A percentile compares a stretch with the other conserved stretches of the same genome.
phyloP scores from a whole-genome alignment of 2,888 invertebrate genomes.

The Hipparchia sbordonii region DNA sequence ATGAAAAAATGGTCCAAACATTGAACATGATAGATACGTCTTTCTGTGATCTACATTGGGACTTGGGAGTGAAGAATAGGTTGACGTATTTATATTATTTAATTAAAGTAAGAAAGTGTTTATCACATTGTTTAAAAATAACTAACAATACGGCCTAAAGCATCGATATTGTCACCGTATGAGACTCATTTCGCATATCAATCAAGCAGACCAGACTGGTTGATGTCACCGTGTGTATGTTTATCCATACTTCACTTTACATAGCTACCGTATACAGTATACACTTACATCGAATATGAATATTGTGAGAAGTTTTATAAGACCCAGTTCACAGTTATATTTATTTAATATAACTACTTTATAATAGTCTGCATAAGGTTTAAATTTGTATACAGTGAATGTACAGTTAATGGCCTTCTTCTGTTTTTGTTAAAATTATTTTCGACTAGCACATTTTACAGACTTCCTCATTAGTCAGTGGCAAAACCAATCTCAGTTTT shows the following conservation, averaged over 20 bases:
- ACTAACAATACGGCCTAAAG: constrained; percentile 13
- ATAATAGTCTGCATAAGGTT: neutral
- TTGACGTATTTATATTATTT: neutral
- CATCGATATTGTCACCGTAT: constrained; percentile 26
- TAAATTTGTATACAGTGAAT: neutral
- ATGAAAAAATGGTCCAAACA: neutral
- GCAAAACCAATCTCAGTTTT: constrained; percentile 1
- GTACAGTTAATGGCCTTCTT: neutral
- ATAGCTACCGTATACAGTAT: no score
- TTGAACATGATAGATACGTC: neutral
- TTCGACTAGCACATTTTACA: neutral
- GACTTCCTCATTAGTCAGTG: constrained; percentile 11
- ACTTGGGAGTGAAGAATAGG: neutral
- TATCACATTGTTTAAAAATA: constrained; percentile 5
- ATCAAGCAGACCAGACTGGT: constrained; percentile 39
- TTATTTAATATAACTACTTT: neutral
- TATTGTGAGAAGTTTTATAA: neutral
- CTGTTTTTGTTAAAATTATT: neutral
- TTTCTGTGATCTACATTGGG: neutral
- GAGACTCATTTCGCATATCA: constrained; percentile 41
- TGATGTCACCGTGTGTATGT: constrained; percentile 40
- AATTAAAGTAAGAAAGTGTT: neutral
- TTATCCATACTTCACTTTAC: constrained; percentile 25
- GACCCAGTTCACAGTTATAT: neutral
- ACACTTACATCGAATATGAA: constrained; percentile 12